phyloP scores from a whole-genome alignment of 2,797 vertebrate genomes.

The Micropoecilia bifurca region DNA sequence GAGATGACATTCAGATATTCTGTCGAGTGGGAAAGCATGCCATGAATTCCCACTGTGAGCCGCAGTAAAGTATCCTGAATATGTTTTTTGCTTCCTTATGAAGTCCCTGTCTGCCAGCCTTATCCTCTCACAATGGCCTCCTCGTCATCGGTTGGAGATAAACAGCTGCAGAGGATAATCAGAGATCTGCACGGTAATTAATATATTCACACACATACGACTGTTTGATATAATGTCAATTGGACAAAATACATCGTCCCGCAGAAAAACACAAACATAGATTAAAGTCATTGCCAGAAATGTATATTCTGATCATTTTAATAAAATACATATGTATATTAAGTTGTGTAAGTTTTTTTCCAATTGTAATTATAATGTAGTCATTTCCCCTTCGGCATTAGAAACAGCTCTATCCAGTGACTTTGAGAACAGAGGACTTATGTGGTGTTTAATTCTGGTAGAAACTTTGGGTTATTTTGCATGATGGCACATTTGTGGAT shows the following conservation, averaged over 20 bases:
- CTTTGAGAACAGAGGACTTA: neutral
- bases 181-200: constrained; percentile 90
- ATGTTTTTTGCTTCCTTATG: neutral
- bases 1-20: neutral
- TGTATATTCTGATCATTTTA: neutral
- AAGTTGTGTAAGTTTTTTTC: neutral
- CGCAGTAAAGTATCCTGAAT: neutral
- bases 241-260: neutral
- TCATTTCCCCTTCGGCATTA: neutral
- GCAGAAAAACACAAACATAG: neutral
- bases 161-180: constrained; percentile 94
- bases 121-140: constrained; percentile 80
- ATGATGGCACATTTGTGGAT: no score
- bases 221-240: neutral
- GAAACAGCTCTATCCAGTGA: neutral
- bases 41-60: neutral
- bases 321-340: neutral
- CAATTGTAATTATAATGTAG: neutral
- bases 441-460: neutral
- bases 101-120: constrained; percentile 31
- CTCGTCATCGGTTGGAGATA: constrained; percentile 83
- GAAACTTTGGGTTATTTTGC: neutral
- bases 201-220: constrained; percentile 1
- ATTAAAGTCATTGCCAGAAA: neutral
- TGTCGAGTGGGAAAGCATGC: neutral